phyloP scores from a whole-genome alignment of 2,797 vertebrate genomes.

The Pipistrellus pygmaeus region DNA sequence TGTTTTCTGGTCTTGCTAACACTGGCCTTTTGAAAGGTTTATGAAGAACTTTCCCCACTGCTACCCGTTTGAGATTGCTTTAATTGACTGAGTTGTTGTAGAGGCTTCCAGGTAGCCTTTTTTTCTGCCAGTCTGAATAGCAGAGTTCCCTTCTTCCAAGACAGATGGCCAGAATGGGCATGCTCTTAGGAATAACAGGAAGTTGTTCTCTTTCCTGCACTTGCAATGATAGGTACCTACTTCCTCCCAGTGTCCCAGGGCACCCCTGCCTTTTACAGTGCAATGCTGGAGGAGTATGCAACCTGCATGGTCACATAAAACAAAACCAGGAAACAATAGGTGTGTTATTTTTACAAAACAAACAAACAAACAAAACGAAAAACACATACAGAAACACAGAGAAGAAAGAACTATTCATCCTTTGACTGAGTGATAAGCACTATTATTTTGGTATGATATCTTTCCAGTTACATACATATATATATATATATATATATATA shows the following conservation, averaged over 20 bases:
- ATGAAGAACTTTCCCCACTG: no score
- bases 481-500: no score
- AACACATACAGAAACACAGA: background rate
- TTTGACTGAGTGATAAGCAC: background rate
- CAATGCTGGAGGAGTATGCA: background rate
- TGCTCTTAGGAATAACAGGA: background rate
- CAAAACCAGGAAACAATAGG: background rate
- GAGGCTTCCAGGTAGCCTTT: constrained; percentile 23
- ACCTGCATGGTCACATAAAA: background rate
- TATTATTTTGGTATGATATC: background rate
- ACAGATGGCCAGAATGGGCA: constrained; percentile 48
- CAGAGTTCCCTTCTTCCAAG: constrained; percentile 66
- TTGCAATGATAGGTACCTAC: background rate
- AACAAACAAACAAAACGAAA: background rate
- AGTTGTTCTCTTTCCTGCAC: background rate
- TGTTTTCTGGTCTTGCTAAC: constrained; percentile 64
- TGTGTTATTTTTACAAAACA: background rate
- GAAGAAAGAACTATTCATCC: background rate
- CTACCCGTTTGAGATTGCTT: constrained; percentile 67
- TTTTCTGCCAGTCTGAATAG: background rate
- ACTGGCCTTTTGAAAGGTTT: constrained; percentile 56
- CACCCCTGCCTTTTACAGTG: background rate
- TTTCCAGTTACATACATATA: no score
- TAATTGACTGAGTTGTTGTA: constrained; percentile 69
- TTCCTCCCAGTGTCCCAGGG: background rate